A percentile compares a stretch with the other conserved stretches of the same genome.
Conservation (phyloP, 2,113 vertebrate species). For the Gallinago paraguaiae region DNA sequence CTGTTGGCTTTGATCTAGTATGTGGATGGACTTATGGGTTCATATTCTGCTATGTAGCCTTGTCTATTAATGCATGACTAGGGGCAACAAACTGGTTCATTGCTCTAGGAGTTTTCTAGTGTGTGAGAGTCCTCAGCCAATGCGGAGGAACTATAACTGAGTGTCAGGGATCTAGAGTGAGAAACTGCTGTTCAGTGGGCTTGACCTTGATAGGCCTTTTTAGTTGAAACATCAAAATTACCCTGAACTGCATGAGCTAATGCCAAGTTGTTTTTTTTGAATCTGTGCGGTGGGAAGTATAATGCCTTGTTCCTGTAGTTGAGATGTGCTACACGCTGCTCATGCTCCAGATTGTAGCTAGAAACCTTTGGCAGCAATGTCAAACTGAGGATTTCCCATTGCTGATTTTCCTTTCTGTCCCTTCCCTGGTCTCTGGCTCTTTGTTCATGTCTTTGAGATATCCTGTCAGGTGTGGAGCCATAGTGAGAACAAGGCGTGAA, state of each 20-base stretch:
- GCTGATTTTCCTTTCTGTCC: background rate
- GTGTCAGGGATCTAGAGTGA: background rate
- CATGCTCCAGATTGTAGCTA: background rate
- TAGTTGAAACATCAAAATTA: background rate
- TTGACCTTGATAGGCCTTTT: background rate
- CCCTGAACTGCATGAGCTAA: background rate
- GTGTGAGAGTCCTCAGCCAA: background rate
- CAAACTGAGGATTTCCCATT: background rate
- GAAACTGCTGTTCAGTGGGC: background rate
- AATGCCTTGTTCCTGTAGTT: background rate
- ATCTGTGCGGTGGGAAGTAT: background rate
- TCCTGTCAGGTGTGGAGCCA: rapidly evolving
- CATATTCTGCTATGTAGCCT: rapidly evolving
- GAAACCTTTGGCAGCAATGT: background rate
- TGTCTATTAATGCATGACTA: background rate
- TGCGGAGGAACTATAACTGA: background rate
- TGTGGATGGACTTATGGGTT: background rate
- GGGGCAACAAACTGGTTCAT: rapidly evolving
- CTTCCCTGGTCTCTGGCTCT: background rate
- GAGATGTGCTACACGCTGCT: background rate
- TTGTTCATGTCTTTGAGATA: background rate
- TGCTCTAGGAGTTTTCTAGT: background rate
- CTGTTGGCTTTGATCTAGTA: background rate
- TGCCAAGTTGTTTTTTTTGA: background rate
- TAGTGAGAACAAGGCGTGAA: background rate